These are phyloP conservation scores for Ormyrus thymus DNA, from an alignment of 2,888 invertebrate species.

Conservation along the genomic window DNA sequence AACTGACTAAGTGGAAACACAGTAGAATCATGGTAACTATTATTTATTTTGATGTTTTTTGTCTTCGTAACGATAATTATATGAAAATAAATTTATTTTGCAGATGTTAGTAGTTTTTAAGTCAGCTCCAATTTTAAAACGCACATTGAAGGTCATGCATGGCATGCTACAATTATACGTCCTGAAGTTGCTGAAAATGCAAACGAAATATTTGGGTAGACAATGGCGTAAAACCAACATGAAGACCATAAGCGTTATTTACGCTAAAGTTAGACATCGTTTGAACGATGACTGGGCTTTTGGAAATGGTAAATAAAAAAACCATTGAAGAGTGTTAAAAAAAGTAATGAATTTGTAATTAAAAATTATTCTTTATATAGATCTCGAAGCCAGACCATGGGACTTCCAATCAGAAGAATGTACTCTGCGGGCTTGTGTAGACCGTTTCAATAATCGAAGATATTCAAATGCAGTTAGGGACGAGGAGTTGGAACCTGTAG, in stretches of 20 bases:
- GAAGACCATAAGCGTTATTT: constrained; percentile 99
- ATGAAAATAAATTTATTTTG: constrained; percentile 22
- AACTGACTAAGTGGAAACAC: constrained; percentile 99
- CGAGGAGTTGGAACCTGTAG: constrained; percentile 81
- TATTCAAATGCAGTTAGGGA: constrained; percentile 79
- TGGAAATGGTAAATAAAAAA: constrained; percentile 85
- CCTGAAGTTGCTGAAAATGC: constrained; percentile 98
- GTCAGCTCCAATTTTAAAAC: constrained; percentile 97
- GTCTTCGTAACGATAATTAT: neutral
- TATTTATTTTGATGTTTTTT: neutral
- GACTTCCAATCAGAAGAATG: constrained; percentile 99
- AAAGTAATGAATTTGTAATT: neutral
- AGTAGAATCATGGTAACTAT: constrained; percentile 90
- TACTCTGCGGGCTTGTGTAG: constrained; percentile 93
- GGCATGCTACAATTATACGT: constrained; percentile 99
- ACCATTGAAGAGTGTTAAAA: neutral
- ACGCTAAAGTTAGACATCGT: constrained; percentile 96
- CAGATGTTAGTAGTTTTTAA: constrained; percentile 99
- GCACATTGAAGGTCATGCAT: constrained; percentile 95
- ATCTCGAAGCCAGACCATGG: constrained; percentile 98
- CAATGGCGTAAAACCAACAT: constrained; percentile 99
- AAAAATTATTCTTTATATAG: constrained; percentile 71
- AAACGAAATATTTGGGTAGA: constrained; percentile 98
- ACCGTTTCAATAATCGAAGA: constrained; percentile 95
- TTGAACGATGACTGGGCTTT: constrained; percentile 99